Conservation (phyloP, 2,113 vertebrate species). For the Gallinago media region DNA sequence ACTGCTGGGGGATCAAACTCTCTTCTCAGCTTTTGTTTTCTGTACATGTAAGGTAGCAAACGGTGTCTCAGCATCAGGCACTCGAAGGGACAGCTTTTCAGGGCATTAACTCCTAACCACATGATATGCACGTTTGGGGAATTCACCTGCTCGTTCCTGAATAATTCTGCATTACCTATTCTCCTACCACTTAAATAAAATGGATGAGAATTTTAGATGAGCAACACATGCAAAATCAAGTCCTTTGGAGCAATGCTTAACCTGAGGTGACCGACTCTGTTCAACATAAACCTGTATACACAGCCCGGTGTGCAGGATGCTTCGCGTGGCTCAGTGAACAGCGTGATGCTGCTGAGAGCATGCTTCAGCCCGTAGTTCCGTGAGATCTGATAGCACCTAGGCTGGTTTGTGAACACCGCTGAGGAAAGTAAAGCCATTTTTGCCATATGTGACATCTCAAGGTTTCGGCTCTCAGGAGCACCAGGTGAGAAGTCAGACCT, state of each 20-base stretch:
- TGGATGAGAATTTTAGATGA: background rate
- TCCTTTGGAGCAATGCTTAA: background rate
- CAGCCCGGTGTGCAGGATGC: background rate
- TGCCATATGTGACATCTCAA: background rate
- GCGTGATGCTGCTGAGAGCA: background rate
- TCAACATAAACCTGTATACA: background rate
- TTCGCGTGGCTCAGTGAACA: background rate
- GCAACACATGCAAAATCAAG: slow-evolving; percentile 11
- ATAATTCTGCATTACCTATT: background rate
- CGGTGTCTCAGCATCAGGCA: background rate
- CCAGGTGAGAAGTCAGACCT: slow-evolving; percentile 36
- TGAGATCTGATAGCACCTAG: background rate
- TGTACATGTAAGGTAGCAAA: background rate
- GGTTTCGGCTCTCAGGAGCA: background rate
- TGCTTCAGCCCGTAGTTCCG: background rate
- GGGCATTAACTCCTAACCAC: background rate
- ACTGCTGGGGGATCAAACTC: background rate
- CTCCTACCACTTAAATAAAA: background rate
- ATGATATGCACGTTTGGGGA: background rate
- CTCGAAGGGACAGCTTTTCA: background rate
- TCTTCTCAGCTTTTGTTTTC: background rate
- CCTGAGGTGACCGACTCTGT: background rate
- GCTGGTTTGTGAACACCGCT: background rate
- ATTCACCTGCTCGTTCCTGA: slow-evolving; percentile 2
- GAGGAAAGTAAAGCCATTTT: background rate